Percentiles rank a stretch among this genome's conserved stretches.
These are phyloP conservation scores for Gastrophryne carolinensis DNA, from an alignment of 2,797 vertebrate species.

Conservation along the genomic window DNA sequence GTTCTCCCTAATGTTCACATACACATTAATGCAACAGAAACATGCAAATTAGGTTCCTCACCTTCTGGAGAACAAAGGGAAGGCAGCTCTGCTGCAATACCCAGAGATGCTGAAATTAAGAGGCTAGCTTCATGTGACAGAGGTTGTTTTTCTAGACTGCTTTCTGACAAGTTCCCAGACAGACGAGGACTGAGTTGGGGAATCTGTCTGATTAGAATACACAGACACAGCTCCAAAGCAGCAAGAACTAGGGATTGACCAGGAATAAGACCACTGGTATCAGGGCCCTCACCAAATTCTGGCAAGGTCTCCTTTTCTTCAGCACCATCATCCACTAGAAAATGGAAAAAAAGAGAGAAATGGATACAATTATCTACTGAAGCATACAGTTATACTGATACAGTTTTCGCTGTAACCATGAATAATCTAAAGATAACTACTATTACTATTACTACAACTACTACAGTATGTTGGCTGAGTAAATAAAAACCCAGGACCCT, in stretches of 20 bases:
- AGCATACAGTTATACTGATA: no score
- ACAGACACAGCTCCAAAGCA: slow-evolving; percentile 85
- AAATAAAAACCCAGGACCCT: no score
- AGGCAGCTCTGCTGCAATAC: slow-evolving; percentile 86
- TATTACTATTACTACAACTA: no score
- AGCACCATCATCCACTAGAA: slow-evolving; percentile 89
- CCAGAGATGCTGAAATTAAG: slow-evolving; percentile 78
- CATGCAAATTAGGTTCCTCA: no score
- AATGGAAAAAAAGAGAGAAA: slow-evolving; percentile 31
- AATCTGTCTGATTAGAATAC: slow-evolving; percentile 86
- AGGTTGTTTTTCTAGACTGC: slow-evolving; percentile 66
- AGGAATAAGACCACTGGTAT: slow-evolving; percentile 87
- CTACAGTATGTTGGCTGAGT: no score
- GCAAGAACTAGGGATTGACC: slow-evolving; percentile 89
- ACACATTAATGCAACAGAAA: no score
- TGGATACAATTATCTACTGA: no score
- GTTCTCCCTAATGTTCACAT: no score
- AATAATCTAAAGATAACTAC: no score
- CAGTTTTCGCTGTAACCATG: no score
- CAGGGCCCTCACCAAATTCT: slow-evolving; percentile 90
- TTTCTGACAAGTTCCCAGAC: slow-evolving; percentile 70
- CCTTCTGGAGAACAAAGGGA: slow-evolving; percentile 92
- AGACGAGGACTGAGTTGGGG: slow-evolving; percentile 88
- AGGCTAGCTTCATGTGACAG: slow-evolving; percentile 75
- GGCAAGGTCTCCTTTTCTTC: slow-evolving; percentile 92